Percentiles rank a stretch among this genome's conserved stretches.
Evolutionary conservation across 2,113 vertebrate species (phyloP).

Genomic region (Pseudonaja textilis): DNA sequence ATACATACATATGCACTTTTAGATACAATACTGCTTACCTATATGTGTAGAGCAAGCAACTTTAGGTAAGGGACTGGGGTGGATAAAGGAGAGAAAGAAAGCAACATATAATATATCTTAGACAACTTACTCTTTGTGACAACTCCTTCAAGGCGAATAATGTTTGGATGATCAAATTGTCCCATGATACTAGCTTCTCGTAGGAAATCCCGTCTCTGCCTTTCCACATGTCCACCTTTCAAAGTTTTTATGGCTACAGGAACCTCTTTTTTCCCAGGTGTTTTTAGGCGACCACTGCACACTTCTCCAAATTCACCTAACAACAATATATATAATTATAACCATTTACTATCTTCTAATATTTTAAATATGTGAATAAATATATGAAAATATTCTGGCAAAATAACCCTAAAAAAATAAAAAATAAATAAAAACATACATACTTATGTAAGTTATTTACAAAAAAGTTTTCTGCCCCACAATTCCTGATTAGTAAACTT

Average conservation of each 20-base stretch:
- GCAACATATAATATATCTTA: background rate
- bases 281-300: constrained; percentile 90
- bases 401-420: background rate
- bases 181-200: constrained; percentile 96
- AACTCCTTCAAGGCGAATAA: constrained; percentile 91
- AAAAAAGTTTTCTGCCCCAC: background rate
- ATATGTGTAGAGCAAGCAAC: background rate
- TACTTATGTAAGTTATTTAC: background rate
- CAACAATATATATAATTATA: constrained; percentile 13
- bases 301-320: constrained; percentile 95
- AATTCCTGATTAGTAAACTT: background rate
- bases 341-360: background rate
- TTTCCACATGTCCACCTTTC: constrained; percentile 89
- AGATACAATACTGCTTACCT: background rate
- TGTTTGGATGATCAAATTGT: constrained; percentile 94
- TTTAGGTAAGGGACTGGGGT: background rate
- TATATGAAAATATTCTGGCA: background rate
- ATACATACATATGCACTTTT: background rate
- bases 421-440: background rate
- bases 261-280: constrained; percentile 92
- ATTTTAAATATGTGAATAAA: background rate
- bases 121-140: constrained; percentile 91
- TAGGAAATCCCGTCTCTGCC: constrained; percentile 90
- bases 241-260: constrained; percentile 94
- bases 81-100: background rate